Evolutionary conservation across 2,113 vertebrate genomes (phyloP).

Genomic region (Sander lucioperca): DNA sequence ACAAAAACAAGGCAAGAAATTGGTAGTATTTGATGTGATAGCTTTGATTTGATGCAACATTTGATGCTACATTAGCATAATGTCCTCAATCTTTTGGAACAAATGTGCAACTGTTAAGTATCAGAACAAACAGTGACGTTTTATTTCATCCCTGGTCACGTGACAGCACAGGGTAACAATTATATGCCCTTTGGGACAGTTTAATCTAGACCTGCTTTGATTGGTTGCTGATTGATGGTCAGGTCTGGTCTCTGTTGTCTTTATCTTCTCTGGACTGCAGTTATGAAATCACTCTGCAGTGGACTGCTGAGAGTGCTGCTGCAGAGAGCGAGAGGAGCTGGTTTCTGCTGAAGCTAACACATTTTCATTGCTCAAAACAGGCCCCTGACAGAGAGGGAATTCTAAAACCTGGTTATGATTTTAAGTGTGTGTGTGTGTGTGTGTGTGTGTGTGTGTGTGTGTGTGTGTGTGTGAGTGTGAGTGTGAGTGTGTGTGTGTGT

Average conservation of each 20-base stretch:
- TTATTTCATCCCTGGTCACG: not conserved
- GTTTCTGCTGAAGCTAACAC: slow-evolving; percentile 43
- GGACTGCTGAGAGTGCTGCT: slow-evolving; percentile 32
- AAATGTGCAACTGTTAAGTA: not conserved
- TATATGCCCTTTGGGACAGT: not conserved
- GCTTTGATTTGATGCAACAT: not conserved
- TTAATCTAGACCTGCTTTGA: slow-evolving; percentile 32
- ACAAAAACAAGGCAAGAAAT: not conserved
- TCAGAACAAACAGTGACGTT: not conserved
- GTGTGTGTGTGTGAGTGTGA: not conserved
- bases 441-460: slow-evolving; percentile 1
- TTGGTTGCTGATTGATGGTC: slow-evolving; percentile 27
- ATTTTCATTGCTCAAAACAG: slow-evolving; percentile 34
- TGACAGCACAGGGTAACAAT: not conserved
- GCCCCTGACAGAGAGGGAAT: slow-evolving; percentile 7
- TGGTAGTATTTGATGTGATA: not conserved
- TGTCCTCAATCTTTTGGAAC: not conserved
- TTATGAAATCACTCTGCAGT: slow-evolving; percentile 43
- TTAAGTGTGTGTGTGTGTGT: not conserved
- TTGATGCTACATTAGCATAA: not conserved
- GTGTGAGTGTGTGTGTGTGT: too few species aligned
- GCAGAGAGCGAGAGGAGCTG: slow-evolving; percentile 8
- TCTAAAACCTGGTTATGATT: slow-evolving; percentile 11
- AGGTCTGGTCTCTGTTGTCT: slow-evolving; percentile 25
- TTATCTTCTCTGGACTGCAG: slow-evolving; percentile 33